These are phyloP conservation scores for Rafetus swinhoei DNA, from an alignment of 2,113 vertebrate genomes.

Conservation along the genomic window DNA sequence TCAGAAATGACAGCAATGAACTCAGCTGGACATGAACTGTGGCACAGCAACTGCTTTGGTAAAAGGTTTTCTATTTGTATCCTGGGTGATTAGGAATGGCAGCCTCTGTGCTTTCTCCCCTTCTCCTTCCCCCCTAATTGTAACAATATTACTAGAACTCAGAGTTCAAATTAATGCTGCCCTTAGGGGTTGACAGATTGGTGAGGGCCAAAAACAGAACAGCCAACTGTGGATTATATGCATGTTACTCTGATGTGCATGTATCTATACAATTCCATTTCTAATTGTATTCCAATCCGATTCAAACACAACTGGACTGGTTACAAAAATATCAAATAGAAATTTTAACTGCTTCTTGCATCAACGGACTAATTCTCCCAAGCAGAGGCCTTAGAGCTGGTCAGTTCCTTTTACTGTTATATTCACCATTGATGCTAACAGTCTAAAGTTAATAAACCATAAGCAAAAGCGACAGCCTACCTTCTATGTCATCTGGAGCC, in stretches of 20 bases:
- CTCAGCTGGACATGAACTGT: background rate
- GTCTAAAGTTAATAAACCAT: conserved; percentile 23
- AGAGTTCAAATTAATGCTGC: accelerated
- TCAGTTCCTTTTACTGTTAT: background rate
- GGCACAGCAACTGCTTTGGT: conserved; percentile 3
- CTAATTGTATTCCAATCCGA: background rate
- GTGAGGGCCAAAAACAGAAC: background rate
- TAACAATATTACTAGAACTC: background rate
- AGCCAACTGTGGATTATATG: background rate
- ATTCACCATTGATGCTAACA: background rate
- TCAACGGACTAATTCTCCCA: background rate
- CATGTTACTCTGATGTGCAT: accelerated
- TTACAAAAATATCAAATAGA: background rate
- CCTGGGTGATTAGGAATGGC: accelerated
- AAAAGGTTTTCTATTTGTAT: background rate
- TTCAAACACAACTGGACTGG: background rate
- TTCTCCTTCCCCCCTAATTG: background rate
- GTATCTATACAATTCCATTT: background rate
- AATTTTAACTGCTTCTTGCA: background rate
- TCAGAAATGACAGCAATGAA: conserved; percentile 14
- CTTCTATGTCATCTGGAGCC: conserved; percentile 81
- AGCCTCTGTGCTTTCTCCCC: background rate
- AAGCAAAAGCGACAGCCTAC: conserved; percentile 72
- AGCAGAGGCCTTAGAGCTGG: background rate
- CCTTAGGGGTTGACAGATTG: background rate